phyloP scores from a whole-genome alignment of 2,888 invertebrate species.

The Tenodera sinensis region DNA sequence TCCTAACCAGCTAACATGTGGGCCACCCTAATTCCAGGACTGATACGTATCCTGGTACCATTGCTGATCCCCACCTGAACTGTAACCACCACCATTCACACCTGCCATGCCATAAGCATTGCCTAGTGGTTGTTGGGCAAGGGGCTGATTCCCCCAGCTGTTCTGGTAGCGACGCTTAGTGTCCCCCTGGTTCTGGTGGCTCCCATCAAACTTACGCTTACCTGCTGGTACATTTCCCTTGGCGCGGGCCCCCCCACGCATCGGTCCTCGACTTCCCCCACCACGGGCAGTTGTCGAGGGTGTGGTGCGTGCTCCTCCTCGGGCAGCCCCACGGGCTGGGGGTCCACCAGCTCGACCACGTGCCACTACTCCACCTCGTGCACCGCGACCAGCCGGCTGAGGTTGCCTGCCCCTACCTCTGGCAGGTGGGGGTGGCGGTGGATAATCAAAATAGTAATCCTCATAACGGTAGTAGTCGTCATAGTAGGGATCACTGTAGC shows the following conservation, averaged over 20 bases:
- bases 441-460: slow-evolving; percentile 94
- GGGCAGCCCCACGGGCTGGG: slow-evolving; percentile 75
- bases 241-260: slow-evolving; percentile 86
- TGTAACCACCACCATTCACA: slow-evolving; percentile 52
- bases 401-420: slow-evolving; percentile 71
- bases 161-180: slow-evolving; percentile 92
- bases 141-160: slow-evolving; percentile 85
- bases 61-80: slow-evolving; percentile 50
- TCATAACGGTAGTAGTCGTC: slow-evolving; percentile 89
- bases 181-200: slow-evolving; percentile 96
- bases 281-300: slow-evolving; percentile 68
- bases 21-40: slow-evolving; percentile 57
- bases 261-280: slow-evolving; percentile 56
- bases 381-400: slow-evolving; percentile 84
- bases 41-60: slow-evolving; percentile 72
- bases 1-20: slow-evolving; percentile 5
- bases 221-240: slow-evolving; percentile 92
- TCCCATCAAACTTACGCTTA: slow-evolving; percentile 97
- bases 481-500: slow-evolving; percentile 94
- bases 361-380: slow-evolving; percentile 79
- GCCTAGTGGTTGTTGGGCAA: slow-evolving; percentile 80
- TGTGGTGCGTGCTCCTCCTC: slow-evolving; percentile 73
- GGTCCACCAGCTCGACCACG: slow-evolving; percentile 77
- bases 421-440: slow-evolving; percentile 75
- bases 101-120: slow-evolving; percentile 49